Evolutionary conservation across 2,797 vertebrate species (phyloP), one percentile per base, ranked within the genome.

Genomic region (Tympanoctomys barrerae): DNA sequence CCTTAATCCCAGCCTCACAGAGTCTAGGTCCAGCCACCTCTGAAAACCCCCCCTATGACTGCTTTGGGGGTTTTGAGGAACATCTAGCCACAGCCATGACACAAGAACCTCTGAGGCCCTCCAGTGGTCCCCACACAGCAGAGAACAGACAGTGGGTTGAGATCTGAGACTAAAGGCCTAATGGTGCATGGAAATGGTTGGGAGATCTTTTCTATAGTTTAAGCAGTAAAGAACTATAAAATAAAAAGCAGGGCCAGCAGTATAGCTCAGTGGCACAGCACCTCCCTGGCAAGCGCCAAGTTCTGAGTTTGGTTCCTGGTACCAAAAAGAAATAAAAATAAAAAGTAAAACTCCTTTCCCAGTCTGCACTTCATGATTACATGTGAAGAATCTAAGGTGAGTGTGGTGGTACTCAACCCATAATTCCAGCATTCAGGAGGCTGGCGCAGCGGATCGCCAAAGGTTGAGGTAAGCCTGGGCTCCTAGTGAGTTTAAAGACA

Each of bases 101-200:
- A 13, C 0, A 59, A 6, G 19, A 11, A 6, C 66, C 7, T n/a
- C 0, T 0, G 24, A 24, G n/a, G 73, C 42, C 14, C n/a, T n/a
- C 0, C 22, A 36, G 49, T 5, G 3, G 5, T 12, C 14, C 52
- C 14, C 36, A 61, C 5, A 12, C 14, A 59, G n/a, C 36, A 62
- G 57, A 33, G 26, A 42, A 75, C 73, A 75, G 26, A 77, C 13
- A 77, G 4, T 14, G 4, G 26, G 13, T 46, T 46, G 42, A 28
- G 3, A 24, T 75, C 73, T 75, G 39, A 46, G 39, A 46, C 24
- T 26, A 42, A 75, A 75, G 42, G 46, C 42, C 24, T 57, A 5
- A 16, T 6, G 3, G 59, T 24, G 9, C 13, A 1, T 26, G 5
- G 16, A 57, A 1, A 9, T 24, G 52, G 22, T 85, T 13, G 78